phyloP scores from a whole-genome alignment of 2,113 vertebrate species.

The Tympanuchus pallidicinctus region DNA sequence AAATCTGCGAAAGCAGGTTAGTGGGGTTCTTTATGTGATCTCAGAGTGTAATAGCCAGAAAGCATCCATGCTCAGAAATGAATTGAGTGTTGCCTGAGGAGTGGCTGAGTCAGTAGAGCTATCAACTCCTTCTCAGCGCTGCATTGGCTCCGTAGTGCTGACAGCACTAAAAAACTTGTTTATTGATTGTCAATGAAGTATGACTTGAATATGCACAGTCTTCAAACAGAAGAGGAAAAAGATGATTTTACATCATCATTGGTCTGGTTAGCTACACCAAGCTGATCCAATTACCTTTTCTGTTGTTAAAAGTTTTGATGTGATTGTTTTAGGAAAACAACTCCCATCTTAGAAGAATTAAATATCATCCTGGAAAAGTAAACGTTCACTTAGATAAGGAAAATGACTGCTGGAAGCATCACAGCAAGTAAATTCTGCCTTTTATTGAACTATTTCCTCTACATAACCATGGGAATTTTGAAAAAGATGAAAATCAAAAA shows the following conservation, averaged over 20 bases:
- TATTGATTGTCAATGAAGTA: constrained; percentile 42
- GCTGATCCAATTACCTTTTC: not conserved
- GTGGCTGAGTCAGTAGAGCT: constrained; percentile 8
- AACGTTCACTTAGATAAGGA: not conserved
- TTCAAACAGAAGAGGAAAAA: constrained; percentile 25
- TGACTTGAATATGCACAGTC: not conserved
- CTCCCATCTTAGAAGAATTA: not conserved
- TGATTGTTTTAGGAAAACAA: not conserved
- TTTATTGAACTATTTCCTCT: not conserved
- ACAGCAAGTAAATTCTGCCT: not conserved
- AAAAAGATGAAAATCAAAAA: not conserved
- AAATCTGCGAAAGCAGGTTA: not conserved
- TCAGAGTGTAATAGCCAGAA: not conserved
- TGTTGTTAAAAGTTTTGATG: not conserved
- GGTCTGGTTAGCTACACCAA: not conserved
- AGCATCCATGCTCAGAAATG: not conserved
- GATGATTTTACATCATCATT: not conserved
- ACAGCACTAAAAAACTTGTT: constrained; percentile 37
- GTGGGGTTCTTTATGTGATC: not conserved
- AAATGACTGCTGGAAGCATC: not conserved
- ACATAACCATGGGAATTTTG: not conserved
- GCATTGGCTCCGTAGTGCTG: not conserved
- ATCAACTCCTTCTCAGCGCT: not conserved
- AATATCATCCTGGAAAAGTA: not conserved
- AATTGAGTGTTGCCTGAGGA: constrained; percentile 35